Base-by-base conservation (phyloP, 2,888 invertebrate genomes). In the Microplitis deprimator region DNA sequence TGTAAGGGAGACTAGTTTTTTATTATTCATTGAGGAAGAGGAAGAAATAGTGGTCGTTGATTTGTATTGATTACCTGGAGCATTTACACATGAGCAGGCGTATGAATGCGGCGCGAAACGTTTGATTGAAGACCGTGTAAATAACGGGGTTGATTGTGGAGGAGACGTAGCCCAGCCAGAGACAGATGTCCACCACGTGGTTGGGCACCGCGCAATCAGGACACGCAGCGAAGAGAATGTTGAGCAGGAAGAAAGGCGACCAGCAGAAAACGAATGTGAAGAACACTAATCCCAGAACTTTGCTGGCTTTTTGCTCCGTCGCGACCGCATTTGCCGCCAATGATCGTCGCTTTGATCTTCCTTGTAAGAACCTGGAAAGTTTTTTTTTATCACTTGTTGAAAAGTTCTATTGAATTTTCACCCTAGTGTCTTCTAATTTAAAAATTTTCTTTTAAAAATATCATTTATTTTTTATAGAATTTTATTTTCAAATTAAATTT, bases 291-390 rank as follows among this genome's bases (percentile, higher is more conserved):
- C 97, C 97, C 6, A 98, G 91, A 0, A 96, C 97, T 91, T 98
- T 97, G 75, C 97, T 97, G 1, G 98, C 98, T 88, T 98, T 98
- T 89, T 98, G 97, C 89, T 98, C 97, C 41, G 95, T 95, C n/a
- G 95, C 95, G 1, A 96, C 96, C 0, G 95, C 95, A 86, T 95
- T 95, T 8, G 95, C 95, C 1, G 95, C 94, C 80, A 95, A 88
- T 2, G 94, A 93, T 83, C 94, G 93, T 13, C 94, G 92, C 86
- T 94, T 95, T 82, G 92, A 93, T 80, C 94, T 92, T 79, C 93
- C 94, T 60, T 94, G 93, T 60, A 95, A 90, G 85, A 95, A 93
- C 85, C 95, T 95, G 76, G 0, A 38, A 60, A n/a, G 20, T 13
- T 50, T 50, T 50, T 10, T 50, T 2, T 50, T 10, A 50, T 50